phyloP scores from a whole-genome alignment of 2,888 invertebrate species.

The Parnassius smintheus region DNA sequence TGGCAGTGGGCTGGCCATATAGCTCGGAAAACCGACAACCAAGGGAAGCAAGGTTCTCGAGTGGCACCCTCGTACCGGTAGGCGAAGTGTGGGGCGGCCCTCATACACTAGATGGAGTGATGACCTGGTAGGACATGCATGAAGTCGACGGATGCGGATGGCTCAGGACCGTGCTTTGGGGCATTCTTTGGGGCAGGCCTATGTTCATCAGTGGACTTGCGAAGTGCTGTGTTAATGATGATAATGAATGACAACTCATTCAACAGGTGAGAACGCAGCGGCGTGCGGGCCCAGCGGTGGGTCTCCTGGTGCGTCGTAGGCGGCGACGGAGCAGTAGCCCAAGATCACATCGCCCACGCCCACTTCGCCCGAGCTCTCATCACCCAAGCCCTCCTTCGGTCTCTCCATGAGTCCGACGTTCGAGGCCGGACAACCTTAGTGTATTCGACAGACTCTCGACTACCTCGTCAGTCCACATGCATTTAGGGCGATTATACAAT shows the following conservation, averaged over 20 bases:
- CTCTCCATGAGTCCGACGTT: constrained; percentile 22
- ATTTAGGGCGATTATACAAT: constrained; percentile 25
- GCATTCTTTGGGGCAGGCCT: too few species aligned
- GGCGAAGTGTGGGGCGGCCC: too few species aligned
- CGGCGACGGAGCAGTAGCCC: constrained; percentile 25
- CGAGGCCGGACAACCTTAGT: constrained; percentile 29
- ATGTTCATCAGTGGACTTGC: too few species aligned
- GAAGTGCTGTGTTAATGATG: too few species aligned
- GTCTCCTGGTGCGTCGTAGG: constrained; percentile 57
- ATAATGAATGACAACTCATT: constrained; percentile 6
- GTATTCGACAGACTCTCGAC: constrained; percentile 35
- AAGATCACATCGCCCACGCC: constrained; percentile 19
- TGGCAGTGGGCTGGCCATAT: too few species aligned
- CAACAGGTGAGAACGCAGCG: constrained; percentile 51
- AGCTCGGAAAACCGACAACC: too few species aligned
- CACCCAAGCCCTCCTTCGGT: constrained; percentile 27
- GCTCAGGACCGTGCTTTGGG: too few species aligned
- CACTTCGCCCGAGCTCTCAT: constrained; percentile 15
- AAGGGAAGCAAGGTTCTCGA: too few species aligned
- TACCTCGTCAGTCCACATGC: constrained; percentile 33
- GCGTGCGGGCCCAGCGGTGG: constrained; percentile 51
- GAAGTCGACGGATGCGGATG: too few species aligned
- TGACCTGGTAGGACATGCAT: too few species aligned
- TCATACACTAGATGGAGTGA: too few species aligned
- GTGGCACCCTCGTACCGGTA: too few species aligned